phyloP scores from a whole-genome alignment of 2,113 vertebrate genomes.

The Panthera leo region DNA sequence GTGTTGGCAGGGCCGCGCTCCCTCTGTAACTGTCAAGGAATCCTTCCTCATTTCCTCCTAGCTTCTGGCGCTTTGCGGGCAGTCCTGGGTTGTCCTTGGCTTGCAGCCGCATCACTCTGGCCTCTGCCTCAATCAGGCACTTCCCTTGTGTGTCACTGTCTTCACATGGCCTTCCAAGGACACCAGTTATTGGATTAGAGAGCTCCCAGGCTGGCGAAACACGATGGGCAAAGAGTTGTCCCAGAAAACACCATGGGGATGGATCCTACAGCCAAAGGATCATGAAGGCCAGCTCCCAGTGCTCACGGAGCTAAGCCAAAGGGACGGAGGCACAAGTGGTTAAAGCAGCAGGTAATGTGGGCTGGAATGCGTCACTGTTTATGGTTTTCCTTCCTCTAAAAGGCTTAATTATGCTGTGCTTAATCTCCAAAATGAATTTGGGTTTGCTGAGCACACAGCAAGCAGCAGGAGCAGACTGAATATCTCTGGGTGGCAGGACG shows the following conservation, averaged over 20 bases:
- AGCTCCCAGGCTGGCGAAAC: background rate
- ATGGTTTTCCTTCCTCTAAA: background rate
- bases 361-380: background rate
- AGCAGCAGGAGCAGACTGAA: background rate
- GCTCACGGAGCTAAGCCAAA: background rate
- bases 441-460: background rate
- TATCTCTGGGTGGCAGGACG: background rate
- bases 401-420: background rate
- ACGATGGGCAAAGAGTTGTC: accelerated
- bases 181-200: background rate
- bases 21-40: background rate
- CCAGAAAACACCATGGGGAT: background rate
- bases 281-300: accelerated
- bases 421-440: background rate
- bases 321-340: accelerated
- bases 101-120: accelerated
- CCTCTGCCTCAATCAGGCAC: background rate
- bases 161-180: background rate
- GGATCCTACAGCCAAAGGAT: background rate
- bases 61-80: accelerated
- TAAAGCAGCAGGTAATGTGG: background rate
- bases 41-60: background rate
- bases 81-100: accelerated
- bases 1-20: background rate
- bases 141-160: background rate